Evolutionary conservation across 2,113 vertebrate species (phyloP).

Genomic region (Erpornis zantholeuca): DNA sequence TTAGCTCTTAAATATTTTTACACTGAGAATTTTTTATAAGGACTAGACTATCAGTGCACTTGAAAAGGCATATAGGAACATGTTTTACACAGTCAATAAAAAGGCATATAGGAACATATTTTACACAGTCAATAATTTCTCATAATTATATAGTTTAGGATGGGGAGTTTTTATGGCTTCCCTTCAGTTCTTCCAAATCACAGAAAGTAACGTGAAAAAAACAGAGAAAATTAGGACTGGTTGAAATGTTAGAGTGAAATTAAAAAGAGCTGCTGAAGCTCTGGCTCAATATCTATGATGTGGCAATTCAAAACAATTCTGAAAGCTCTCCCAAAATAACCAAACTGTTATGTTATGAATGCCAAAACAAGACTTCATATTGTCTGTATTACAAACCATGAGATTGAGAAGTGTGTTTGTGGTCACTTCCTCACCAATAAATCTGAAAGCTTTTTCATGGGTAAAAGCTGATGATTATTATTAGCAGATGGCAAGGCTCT

Average conservation of each 20-base stretch:
- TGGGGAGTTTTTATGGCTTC: fast-evolving
- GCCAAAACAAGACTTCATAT: not conserved
- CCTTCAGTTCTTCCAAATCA: not conserved
- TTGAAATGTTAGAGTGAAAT: not conserved
- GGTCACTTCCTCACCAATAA: not conserved
- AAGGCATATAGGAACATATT: not conserved
- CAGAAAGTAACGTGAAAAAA: not conserved
- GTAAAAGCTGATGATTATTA: not conserved
- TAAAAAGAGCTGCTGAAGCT: not conserved
- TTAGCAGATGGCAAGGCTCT: not conserved
- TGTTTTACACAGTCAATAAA: not conserved
- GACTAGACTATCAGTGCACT: not conserved
- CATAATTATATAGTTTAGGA: not conserved
- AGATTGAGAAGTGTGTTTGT: not conserved
- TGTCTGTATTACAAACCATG: not conserved
- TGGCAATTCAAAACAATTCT: not conserved
- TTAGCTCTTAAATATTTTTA: not conserved
- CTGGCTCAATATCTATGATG: not conserved
- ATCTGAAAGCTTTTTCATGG: not conserved
- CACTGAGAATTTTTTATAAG: not conserved
- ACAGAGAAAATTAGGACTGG: not conserved
- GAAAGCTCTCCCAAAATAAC: not conserved
- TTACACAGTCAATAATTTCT: not conserved
- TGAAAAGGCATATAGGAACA: not conserved
- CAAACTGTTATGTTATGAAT: not conserved